Base-by-base conservation (phyloP, 1,140 invertebrate genomes). In the Lasioglossum albipes region DNA sequence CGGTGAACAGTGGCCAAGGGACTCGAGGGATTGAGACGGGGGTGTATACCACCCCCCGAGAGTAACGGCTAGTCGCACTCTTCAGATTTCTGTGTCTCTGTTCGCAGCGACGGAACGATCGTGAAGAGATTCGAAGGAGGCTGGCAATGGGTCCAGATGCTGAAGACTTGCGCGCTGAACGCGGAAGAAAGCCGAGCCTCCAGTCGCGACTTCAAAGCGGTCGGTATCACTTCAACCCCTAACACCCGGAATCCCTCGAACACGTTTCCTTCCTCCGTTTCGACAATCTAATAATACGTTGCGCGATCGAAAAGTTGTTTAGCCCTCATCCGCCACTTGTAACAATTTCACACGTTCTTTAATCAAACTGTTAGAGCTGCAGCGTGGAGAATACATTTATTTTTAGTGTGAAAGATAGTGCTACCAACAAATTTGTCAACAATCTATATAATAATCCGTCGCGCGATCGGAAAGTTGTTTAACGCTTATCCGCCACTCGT, bases 111-210 rank as follows among this genome's bases (percentile, higher is more conserved):
- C 95, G 96, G 88, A 98, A 97, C 95, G 97, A 98, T 91, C 94
- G 97, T 79, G 97, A 98, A 92, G 97, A 98, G 93, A 98, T 99
- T 84, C 95, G 98, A 75, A 95, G 96, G 88, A 95, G 97, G 81
- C 92, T 98, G 86, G 97, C 97, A 0, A 97, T 98, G 96, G 97
- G 97, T 49, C 95, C 95, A 76, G 97, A 97, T 83, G 94, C 95
- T 65, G 97, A 98, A 85, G 96, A 97, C 87, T 83, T 91, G 90
- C 92, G 89, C 94, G 95, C 91, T 89, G 95, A 92, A 94, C 94
- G 87, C 66, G 95, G 96, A 69, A 95, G 96, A 83, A 98, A 98
- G 93, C 97, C 97, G 7, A 98, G 96, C 93, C 94, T 98, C 87
- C 97, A 98, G 92, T 96, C 97, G 79, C 93, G 97, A 80, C 94